Conservation (phyloP, 2,888 invertebrate genomes). For the Noctua fimbriata region DNA sequence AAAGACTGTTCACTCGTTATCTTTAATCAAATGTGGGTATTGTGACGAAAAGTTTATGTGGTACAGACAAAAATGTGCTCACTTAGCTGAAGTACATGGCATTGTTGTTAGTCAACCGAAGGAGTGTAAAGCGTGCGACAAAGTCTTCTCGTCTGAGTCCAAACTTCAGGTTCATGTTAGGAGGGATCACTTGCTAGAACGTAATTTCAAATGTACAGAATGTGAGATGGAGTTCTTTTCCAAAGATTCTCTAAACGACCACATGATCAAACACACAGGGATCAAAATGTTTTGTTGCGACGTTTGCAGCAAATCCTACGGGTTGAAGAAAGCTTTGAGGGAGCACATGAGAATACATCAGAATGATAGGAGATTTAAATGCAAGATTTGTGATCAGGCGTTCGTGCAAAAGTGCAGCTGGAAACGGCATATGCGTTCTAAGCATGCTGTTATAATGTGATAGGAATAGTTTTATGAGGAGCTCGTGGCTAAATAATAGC, state of each 20-base stretch:
- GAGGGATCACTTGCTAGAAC: slow-evolving; percentile 56
- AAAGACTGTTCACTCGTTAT: slow-evolving; percentile 64
- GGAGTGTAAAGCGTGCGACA: slow-evolving; percentile 76
- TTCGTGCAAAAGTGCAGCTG: slow-evolving; percentile 78
- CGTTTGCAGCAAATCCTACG: slow-evolving; percentile 74
- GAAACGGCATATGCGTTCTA: slow-evolving; percentile 80
- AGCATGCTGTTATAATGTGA: slow-evolving; percentile 64
- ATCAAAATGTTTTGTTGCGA: slow-evolving; percentile 71
- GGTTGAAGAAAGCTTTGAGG: slow-evolving; percentile 66
- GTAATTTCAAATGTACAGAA: slow-evolving; percentile 48
- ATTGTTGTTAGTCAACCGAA: slow-evolving; percentile 56
- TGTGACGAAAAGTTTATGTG: slow-evolving; percentile 62
- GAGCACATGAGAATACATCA: slow-evolving; percentile 75
- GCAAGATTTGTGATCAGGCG: slow-evolving; percentile 60
- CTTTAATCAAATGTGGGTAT: slow-evolving; percentile 71
- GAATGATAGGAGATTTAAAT: slow-evolving; percentile 67
- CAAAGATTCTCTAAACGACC: slow-evolving; percentile 67
- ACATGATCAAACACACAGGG: slow-evolving; percentile 72
- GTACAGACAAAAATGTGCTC: slow-evolving; percentile 61
- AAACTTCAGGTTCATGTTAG: slow-evolving; percentile 65
- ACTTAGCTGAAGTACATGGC: slow-evolving; percentile 68
- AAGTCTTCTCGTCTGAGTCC: slow-evolving; percentile 64
- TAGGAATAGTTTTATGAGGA: neutral
- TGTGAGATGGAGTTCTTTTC: slow-evolving; percentile 76
- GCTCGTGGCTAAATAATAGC: no score